Conservation (phyloP, 37 sponge, comb jelly and placozoan species). For the Hexactinellida sp. region DNA sequence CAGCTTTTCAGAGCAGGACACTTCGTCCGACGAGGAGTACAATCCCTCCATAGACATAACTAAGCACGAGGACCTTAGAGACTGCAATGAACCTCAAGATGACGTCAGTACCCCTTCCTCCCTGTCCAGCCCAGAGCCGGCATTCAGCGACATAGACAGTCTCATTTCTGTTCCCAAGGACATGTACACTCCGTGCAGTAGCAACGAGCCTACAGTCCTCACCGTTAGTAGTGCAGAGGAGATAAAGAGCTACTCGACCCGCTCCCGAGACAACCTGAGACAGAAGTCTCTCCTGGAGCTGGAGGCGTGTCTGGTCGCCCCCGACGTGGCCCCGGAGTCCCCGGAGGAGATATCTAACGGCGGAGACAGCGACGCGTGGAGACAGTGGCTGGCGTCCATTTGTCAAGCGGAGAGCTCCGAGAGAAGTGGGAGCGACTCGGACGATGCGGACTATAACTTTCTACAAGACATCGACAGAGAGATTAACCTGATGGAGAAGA, state of each 20-base stretch:
- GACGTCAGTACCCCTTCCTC: neutral
- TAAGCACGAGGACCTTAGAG: neutral
- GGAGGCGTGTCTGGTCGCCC: neutral
- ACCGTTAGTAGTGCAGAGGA: neutral
- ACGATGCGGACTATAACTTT: conserved; percentile 4
- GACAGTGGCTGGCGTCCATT: neutral
- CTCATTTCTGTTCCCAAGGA: neutral
- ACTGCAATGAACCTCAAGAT: neutral
- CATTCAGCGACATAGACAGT: conserved; percentile 1
- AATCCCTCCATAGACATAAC: neutral
- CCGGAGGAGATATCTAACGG: neutral
- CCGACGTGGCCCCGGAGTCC: neutral
- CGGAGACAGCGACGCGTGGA: neutral
- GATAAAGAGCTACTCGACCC: neutral
- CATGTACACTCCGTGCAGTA: neutral
- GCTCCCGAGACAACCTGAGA: neutral
- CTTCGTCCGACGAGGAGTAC: neutral
- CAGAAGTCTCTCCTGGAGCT: neutral
- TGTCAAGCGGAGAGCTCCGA: neutral
- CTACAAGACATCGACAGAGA: conserved; percentile 1
- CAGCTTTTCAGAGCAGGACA: neutral
- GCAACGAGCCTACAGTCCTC: neutral
- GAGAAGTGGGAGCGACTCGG: conserved; percentile 10
- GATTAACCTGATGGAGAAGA: neutral
- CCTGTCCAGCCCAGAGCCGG: neutral